These are phyloP conservation scores for Brenthis hecate DNA, from an alignment of 2,888 invertebrate genomes.

Conservation along the genomic window DNA sequence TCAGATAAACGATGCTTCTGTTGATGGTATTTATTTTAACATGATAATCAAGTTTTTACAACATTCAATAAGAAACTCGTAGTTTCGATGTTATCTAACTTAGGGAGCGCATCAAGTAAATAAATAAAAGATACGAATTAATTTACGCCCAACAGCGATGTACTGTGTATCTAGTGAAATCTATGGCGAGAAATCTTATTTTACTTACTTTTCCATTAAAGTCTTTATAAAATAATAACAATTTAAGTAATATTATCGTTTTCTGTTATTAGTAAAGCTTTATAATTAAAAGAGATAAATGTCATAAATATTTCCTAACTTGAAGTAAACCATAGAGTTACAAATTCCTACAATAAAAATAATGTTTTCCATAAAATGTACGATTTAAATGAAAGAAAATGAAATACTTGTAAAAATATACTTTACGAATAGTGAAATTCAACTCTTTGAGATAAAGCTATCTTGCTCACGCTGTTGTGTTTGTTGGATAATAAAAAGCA, in stretches of 20 bases:
- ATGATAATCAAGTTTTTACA: slow-evolving; percentile 28
- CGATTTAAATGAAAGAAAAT: not conserved
- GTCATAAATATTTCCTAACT: not conserved
- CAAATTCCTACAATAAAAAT: too few species aligned
- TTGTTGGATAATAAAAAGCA: slow-evolving; percentile 4
- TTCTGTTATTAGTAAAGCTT: too few species aligned
- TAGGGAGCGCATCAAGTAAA: slow-evolving; percentile 21
- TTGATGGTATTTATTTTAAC: slow-evolving; percentile 23
- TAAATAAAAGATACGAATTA: slow-evolving; percentile 41
- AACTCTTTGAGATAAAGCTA: slow-evolving; percentile 2
- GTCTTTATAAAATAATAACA: slow-evolving; percentile 7
- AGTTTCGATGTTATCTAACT: slow-evolving; percentile 30
- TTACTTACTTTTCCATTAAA: slow-evolving; percentile 12
- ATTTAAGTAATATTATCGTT: not conserved
- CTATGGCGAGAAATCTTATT: slow-evolving; percentile 30
- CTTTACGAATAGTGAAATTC: slow-evolving; percentile 1
- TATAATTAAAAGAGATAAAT: too few species aligned
- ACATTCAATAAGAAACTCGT: slow-evolving; percentile 32
- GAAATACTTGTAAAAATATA: not conserved
- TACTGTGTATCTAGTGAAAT: slow-evolving; percentile 35
- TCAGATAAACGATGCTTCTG: slow-evolving; percentile 15
- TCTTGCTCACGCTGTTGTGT: slow-evolving; percentile 1
- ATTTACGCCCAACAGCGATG: slow-evolving; percentile 35
- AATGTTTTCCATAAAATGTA: not conserved
- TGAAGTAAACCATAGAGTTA: too few species aligned